phyloP scores from a whole-genome alignment of 1,140 invertebrate genomes.

The Uloborus diversus region DNA sequence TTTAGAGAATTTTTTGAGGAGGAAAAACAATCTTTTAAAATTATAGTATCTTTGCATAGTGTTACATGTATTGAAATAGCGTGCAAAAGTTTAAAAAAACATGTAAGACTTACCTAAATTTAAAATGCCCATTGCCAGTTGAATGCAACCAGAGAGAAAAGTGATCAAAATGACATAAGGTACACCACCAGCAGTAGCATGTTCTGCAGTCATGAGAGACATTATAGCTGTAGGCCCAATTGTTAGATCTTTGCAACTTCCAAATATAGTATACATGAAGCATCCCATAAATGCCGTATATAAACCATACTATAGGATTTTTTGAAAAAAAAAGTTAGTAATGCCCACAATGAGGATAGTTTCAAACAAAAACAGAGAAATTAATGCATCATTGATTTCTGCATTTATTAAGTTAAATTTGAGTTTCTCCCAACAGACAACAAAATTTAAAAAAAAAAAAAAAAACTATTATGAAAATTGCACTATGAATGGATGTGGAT shows the following conservation, averaged over 20 bases:
- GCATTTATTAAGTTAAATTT: not conserved
- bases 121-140: conserved; percentile 80
- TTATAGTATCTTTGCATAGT: too few relatives aligned
- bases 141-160: conserved; percentile 79
- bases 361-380: not conserved
- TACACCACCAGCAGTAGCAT: conserved; percentile 74
- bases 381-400: too few relatives aligned
- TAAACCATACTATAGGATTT: conserved; percentile 75
- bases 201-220: conserved; percentile 80
- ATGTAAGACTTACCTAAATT: conserved; percentile 69
- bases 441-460: not conserved
- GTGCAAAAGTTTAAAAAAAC: too few relatives aligned
- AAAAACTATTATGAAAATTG: not conserved
- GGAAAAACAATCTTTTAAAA: too few relatives aligned
- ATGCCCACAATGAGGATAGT: not conserved
- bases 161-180: conserved; percentile 82
- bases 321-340: not conserved
- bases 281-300: conserved; percentile 93
- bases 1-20: too few relatives aligned
- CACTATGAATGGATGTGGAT: not conserved
- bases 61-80: too few relatives aligned
- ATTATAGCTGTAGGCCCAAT: conserved; percentile 89
- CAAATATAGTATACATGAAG: conserved; percentile 89
- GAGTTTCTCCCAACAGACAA: not conserved
- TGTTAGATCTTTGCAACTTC: conserved; percentile 89